Evolutionary conservation across 2,113 vertebrate species (phyloP).

Genomic region (Eubucco bourcierii): DNA sequence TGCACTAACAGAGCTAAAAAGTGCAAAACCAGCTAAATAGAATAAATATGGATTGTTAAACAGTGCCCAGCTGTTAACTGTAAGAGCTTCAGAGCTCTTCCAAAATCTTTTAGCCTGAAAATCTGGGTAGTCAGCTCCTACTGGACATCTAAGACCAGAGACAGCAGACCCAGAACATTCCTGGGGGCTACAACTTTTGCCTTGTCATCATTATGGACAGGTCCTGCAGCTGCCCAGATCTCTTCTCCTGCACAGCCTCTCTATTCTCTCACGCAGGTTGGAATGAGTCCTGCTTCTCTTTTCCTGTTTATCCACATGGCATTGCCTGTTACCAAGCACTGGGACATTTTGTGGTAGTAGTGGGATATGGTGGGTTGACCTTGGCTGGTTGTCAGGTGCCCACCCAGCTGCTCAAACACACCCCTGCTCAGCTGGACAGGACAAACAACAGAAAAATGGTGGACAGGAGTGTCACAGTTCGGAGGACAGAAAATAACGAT

Average conservation of each 20-base stretch:
- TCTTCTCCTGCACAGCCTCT: background rate
- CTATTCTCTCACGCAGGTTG: background rate
- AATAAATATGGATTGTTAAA: background rate
- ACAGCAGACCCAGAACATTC: background rate
- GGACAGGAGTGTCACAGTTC: too few relatives aligned
- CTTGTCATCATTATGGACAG: too few relatives aligned
- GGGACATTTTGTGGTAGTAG: rapidly evolving
- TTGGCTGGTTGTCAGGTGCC: background rate
- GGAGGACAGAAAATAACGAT: too few relatives aligned
- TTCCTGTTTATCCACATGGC: background rate
- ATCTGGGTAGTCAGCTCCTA: background rate
- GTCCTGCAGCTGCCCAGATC: background rate
- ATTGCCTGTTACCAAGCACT: background rate
- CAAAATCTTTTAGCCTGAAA: background rate
- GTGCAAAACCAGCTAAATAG: background rate
- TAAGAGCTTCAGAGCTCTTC: background rate
- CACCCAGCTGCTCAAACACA: background rate
- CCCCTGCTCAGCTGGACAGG: background rate
- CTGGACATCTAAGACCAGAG: background rate
- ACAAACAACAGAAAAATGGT: background rate
- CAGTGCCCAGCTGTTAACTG: background rate
- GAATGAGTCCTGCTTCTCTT: background rate
- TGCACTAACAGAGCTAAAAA: background rate
- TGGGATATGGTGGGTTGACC: background rate
- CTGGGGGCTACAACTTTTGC: background rate